phyloP scores from a whole-genome alignment of 2,888 invertebrate species.

The Hydraecia micacea region DNA sequence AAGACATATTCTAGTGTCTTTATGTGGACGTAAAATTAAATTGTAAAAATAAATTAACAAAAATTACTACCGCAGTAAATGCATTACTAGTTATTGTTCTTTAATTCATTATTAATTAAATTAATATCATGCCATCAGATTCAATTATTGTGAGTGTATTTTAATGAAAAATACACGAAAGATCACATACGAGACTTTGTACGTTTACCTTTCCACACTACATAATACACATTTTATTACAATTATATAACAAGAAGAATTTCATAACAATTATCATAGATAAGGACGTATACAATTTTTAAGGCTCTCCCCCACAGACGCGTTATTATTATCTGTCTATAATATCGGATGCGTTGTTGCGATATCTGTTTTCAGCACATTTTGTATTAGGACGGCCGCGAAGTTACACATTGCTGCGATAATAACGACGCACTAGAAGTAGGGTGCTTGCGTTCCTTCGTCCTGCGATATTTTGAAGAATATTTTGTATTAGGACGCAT shows the following conservation, averaged over 20 bases:
- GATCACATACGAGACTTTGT: constrained; percentile 14
- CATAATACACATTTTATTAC: constrained; percentile 52
- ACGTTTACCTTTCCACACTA: constrained; percentile 5
- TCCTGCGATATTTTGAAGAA: no score
- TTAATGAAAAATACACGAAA: constrained; percentile 31
- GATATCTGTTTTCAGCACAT: no score
- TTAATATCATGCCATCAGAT: constrained; percentile 60
- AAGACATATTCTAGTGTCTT: constrained; percentile 46
- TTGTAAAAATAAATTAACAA: constrained; percentile 20
- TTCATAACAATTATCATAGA: constrained; percentile 57
- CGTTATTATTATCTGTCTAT: neutral
- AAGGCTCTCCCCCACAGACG: neutral
- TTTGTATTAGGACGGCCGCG: no score
- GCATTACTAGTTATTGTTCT: constrained; percentile 26
- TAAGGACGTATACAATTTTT: constrained; percentile 41
- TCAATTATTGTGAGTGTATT: constrained; percentile 40
- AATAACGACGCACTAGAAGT: no score
- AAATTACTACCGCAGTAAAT: constrained; percentile 6
- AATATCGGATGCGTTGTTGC: neutral
- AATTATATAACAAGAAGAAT: constrained; percentile 63
- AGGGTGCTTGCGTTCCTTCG: no score
- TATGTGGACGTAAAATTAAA: constrained; percentile 21
- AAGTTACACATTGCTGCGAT: no score
- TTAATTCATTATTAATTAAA: constrained; percentile 20
- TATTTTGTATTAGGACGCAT: no score